These are phyloP conservation scores for Turritopsis rubra DNA, from an alignment of 30 jellyfish, hydroid and myxozoan genomes.

Conservation along the genomic window DNA sequence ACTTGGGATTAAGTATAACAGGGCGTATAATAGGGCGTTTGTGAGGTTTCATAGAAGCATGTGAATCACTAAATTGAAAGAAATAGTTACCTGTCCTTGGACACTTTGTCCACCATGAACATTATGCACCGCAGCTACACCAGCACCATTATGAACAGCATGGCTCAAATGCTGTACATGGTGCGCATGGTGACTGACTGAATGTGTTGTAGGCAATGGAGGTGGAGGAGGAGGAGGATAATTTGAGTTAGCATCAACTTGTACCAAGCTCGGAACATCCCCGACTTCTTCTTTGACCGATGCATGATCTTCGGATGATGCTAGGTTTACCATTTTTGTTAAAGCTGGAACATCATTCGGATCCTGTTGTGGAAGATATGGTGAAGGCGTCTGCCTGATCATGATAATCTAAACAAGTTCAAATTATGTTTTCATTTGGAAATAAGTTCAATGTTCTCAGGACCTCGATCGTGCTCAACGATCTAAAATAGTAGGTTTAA, in stretches of 20 bases:
- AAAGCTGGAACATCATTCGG: constrained; percentile 34
- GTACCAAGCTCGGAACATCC: constrained; percentile 21
- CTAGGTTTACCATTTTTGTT: constrained; percentile 18
- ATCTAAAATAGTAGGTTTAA: no score
- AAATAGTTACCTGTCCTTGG: constrained; percentile 11
- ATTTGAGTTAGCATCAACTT: constrained; percentile 38
- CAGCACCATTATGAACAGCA: background rate
- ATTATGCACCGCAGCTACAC: background rate
- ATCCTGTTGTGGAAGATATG: constrained; percentile 22
- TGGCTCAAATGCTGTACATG: background rate
- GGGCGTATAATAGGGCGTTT: no score
- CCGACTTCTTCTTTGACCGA: constrained; percentile 24
- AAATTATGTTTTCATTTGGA: no score
- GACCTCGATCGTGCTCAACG: no score
- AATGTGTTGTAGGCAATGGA: constrained; percentile 12
- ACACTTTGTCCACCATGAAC: constrained; percentile 9
- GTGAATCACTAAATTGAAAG: no score
- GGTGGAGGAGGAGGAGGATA: constrained; percentile 33
- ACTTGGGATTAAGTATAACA: no score
- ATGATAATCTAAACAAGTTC: background rate
- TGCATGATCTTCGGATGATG: background rate
- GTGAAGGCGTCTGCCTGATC: constrained; percentile 23
- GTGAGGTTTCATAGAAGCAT: no score
- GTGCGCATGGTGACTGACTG: background rate
- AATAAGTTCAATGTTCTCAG: no score